phyloP scores from a whole-genome alignment of 2,888 invertebrate species.

The Lithodes maja region DNA sequence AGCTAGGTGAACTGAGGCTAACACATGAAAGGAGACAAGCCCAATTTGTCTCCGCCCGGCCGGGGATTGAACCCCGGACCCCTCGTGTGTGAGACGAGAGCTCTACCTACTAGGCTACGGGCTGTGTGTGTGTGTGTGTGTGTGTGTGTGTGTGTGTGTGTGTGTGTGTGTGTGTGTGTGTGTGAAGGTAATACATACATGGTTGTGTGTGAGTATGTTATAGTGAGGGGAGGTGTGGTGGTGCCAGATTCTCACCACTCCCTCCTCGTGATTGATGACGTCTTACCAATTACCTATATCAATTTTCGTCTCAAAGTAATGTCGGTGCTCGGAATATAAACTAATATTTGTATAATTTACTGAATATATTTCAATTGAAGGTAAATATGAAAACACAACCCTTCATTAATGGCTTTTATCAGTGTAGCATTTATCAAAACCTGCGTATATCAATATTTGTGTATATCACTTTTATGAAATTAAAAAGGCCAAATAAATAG shows the following conservation, averaged over 20 bases:
- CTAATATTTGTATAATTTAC: not conserved
- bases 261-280: slow-evolving; percentile 34
- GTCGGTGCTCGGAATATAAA: not conserved
- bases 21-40: no score
- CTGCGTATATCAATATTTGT: no score
- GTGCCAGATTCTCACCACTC: not conserved
- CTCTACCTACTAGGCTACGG: no score
- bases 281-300: slow-evolving; percentile 42
- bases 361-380: not conserved
- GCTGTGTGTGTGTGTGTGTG: not conserved
- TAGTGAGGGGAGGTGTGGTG: slow-evolving; percentile 13
- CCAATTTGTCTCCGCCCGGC: no score
- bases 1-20: no score
- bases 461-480: no score
- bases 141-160: not conserved
- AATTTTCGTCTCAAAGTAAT: slow-evolving; percentile 42
- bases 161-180: not conserved
- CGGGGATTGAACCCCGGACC: no score
- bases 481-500: no score
- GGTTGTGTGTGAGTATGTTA: not conserved
- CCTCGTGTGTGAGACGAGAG: no score
- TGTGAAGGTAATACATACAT: not conserved
- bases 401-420: not conserved
- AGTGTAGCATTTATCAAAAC: no score
- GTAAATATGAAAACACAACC: not conserved